These are phyloP conservation scores for Coregonus clupeaformis DNA, from an alignment of 2,113 vertebrate genomes.

Conservation along the genomic window DNA sequence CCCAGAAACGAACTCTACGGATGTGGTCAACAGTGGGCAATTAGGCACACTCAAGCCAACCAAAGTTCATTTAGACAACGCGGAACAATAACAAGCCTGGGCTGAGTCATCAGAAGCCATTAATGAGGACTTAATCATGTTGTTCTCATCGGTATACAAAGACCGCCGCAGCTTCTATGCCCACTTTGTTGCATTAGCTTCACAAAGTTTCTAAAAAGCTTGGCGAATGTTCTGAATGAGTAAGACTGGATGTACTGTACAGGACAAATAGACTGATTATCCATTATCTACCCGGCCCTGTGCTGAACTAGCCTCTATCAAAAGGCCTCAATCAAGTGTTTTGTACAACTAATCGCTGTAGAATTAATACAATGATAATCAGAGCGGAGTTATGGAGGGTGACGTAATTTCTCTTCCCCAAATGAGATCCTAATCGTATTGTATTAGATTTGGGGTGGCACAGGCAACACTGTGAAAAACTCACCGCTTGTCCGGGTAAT, in stretches of 20 bases:
- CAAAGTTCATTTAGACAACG: not conserved
- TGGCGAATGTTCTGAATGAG: not conserved
- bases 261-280: not conserved
- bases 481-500: slow-evolving; percentile 19
- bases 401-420: not conserved
- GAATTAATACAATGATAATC: slow-evolving; percentile 28
- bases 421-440: slow-evolving; percentile 17
- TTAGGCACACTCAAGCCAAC: slow-evolving; percentile 16
- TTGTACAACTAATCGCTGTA: slow-evolving; percentile 10
- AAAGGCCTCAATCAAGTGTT: slow-evolving; percentile 7
- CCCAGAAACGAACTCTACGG: slow-evolving; percentile 6
- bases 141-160: not conserved
- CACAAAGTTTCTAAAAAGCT: not conserved
- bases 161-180: not conserved
- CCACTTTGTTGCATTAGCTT: not conserved
- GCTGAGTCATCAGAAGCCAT: slow-evolving; percentile 9
- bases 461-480: slow-evolving; percentile 33
- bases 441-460: slow-evolving; percentile 17
- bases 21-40: slow-evolving; percentile 6
- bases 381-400: slow-evolving; percentile 21
- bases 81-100: slow-evolving; percentile 7
- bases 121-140: not conserved
- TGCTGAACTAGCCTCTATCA: not conserved
- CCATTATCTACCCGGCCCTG: not conserved
- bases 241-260: slow-evolving; percentile 2